Conservation (phyloP, 2,797 vertebrate genomes). For the Alca torda region DNA sequence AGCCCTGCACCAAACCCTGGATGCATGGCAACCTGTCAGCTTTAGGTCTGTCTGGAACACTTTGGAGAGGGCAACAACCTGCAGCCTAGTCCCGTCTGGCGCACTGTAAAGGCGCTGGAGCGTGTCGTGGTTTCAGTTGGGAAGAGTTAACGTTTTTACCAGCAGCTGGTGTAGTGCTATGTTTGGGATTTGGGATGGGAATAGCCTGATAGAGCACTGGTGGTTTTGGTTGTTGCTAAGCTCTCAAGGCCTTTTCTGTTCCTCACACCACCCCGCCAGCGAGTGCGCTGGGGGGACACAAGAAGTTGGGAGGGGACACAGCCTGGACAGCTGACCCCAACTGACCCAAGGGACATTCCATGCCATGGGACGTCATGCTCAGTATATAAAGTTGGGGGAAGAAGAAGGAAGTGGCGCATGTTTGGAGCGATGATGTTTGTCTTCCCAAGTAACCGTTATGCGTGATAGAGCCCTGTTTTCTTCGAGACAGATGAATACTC, state of each 20-base stretch:
- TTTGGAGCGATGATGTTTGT: not conserved
- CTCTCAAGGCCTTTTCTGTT: not conserved
- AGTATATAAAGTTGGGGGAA: not conserved
- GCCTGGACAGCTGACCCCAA: not conserved
- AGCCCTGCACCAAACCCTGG: not conserved
- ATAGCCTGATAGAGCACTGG: not conserved
- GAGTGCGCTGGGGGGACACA: not conserved
- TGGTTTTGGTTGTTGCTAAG: not conserved
- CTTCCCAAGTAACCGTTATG: not conserved
- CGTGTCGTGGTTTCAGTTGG: not conserved
- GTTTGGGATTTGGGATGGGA: not conserved
- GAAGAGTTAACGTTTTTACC: not conserved
- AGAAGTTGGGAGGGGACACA: not conserved
- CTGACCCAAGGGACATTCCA: not conserved
- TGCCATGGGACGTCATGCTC: not conserved
- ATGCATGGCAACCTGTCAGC: not conserved
- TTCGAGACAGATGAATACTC: not conserved
- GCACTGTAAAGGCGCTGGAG: not conserved
- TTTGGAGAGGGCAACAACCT: not conserved
- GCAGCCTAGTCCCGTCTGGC: not conserved
- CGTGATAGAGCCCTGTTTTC: not conserved
- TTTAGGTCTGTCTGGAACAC: not conserved
- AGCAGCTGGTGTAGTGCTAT: not conserved
- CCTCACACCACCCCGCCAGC: not conserved
- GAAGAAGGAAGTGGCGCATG: not conserved